phyloP scores from a whole-genome alignment of 1,140 invertebrate genomes.

The Gryon sp. region DNA sequence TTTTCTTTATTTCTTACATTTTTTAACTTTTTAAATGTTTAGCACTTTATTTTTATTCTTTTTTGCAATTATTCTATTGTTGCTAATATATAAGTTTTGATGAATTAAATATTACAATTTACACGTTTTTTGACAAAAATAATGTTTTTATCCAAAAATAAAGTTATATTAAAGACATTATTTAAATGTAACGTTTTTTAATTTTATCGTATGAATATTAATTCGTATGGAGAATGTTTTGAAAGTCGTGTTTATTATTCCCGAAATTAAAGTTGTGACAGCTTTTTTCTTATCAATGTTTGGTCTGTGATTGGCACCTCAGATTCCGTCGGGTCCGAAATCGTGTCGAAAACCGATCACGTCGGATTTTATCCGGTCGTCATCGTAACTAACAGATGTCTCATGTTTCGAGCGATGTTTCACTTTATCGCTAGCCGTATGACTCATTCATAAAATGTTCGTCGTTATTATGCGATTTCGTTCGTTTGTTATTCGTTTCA shows the following conservation, averaged over 20 bases:
- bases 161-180: too few species aligned
- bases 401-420: slow-evolving; percentile 56
- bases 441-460: slow-evolving; percentile 56
- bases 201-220: too few species aligned
- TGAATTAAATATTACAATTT: too few species aligned
- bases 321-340: slow-evolving; percentile 42
- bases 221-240: neutral
- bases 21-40: too few species aligned
- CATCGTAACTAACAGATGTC: slow-evolving; percentile 44
- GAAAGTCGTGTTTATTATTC: neutral
- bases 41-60: neutral
- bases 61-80: too few species aligned
- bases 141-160: too few species aligned
- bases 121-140: too few species aligned
- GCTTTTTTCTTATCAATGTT: slow-evolving; percentile 64
- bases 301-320: slow-evolving; percentile 60
- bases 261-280: slow-evolving; percentile 32
- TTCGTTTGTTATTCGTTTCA: slow-evolving; percentile 35
- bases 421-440: slow-evolving; percentile 49
- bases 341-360: slow-evolving; percentile 34
- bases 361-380: slow-evolving; percentile 29
- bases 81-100: too few species aligned
- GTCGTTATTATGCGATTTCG: slow-evolving; percentile 50
- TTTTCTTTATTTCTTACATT: slow-evolving; percentile 4
- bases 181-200: too few species aligned